Evolutionary conservation across 2,797 vertebrate species (phyloP).

Genomic region (Halcyon smyrnensis): DNA sequence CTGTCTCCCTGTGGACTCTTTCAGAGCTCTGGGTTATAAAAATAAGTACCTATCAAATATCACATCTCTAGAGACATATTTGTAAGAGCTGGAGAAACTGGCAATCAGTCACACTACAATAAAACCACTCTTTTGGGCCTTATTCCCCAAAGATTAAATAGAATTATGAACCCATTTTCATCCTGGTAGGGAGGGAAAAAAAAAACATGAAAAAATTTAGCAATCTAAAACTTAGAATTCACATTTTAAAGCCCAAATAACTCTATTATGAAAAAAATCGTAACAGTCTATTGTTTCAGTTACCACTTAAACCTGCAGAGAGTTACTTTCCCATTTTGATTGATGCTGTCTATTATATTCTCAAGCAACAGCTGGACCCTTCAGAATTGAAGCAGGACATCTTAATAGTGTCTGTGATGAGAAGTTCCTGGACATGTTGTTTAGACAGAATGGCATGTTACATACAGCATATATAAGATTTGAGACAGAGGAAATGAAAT

Average conservation of each 20-base stretch:
- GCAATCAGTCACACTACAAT: background rate
- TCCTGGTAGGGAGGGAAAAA: background rate
- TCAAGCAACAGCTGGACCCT: background rate
- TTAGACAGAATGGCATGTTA: background rate
- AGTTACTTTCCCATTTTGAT: background rate
- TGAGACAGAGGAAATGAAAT: background rate
- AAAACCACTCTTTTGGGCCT: background rate
- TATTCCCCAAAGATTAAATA: background rate
- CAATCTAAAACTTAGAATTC: background rate
- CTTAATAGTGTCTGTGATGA: background rate
- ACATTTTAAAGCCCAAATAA: background rate
- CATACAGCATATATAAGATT: background rate
- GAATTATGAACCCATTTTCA: background rate
- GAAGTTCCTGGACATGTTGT: accelerated
- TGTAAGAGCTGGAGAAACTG: background rate
- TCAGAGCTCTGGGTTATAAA: background rate
- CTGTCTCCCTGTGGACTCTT: background rate
- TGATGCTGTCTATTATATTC: background rate
- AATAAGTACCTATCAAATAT: background rate
- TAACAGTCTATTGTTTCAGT: background rate
- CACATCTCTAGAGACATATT: background rate
- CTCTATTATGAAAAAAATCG: background rate
- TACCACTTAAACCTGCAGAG: background rate
- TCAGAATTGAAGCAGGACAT: background rate
- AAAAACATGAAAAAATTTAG: background rate